Evolutionary conservation across 2,113 vertebrate genomes (phyloP).

Genomic region (Nothoprocta pentlandii): DNA sequence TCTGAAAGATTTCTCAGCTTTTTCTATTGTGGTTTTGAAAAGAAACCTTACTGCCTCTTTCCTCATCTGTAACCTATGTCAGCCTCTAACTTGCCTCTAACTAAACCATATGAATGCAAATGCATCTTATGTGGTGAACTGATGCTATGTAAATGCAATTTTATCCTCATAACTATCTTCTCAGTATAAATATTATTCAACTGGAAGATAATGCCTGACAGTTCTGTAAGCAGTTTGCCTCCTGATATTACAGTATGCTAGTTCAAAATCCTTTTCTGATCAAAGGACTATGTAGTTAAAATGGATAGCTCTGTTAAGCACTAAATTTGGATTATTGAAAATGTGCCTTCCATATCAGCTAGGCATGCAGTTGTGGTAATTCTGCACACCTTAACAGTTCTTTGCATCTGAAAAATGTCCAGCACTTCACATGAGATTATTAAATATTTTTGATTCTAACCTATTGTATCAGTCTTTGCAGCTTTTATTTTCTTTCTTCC

Average conservation of each 20-base stretch:
- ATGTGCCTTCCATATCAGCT: slow-evolving; percentile 12
- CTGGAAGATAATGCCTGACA: not conserved
- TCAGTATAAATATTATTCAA: not conserved
- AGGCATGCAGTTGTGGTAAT: slow-evolving; percentile 9
- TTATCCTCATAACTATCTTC: not conserved
- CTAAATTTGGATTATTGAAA: not conserved
- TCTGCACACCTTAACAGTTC: slow-evolving; percentile 1
- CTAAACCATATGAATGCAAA: not conserved
- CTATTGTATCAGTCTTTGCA: not conserved
- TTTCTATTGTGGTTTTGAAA: not conserved
- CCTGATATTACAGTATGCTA: not conserved
- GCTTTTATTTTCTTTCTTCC: not conserved
- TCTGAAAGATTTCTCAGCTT: not conserved
- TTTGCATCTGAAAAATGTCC: slow-evolving; percentile 34
- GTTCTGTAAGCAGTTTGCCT: not conserved
- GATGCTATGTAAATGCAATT: not conserved
- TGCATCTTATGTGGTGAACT: not conserved
- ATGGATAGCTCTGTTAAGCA: not conserved
- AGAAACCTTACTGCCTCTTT: not conserved
- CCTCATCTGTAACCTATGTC: not conserved
- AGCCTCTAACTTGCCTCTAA: not conserved
- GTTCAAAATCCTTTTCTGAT: not conserved
- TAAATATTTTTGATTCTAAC: not conserved
- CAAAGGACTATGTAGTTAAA: not conserved
- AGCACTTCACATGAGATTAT: not conserved